Percentiles rank a stretch among this genome's conserved stretches.
phyloP scores from a whole-genome alignment of 2,888 invertebrate species.

The Charanyca ferruginea region DNA sequence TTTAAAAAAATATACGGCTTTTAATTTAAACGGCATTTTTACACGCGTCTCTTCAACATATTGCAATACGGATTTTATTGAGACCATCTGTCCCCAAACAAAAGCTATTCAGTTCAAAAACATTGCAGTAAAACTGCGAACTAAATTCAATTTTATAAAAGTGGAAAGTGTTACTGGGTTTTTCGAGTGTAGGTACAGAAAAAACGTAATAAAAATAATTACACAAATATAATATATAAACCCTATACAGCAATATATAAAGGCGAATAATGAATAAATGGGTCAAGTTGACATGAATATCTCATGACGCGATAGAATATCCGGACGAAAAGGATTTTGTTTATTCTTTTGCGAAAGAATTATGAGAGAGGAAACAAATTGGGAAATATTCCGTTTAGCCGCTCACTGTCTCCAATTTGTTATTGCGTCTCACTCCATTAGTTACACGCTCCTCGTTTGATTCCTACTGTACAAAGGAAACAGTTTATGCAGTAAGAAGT shows the following conservation, averaged over 20 bases:
- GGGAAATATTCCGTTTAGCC: constrained; percentile 76
- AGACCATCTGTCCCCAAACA: constrained; percentile 48
- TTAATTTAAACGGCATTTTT: constrained; percentile 29
- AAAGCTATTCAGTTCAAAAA: constrained; percentile 45
- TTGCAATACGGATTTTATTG: constrained; percentile 41
- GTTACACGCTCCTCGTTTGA: constrained; percentile 69
- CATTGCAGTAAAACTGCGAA: constrained; percentile 34
- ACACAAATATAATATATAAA: constrained; percentile 19
- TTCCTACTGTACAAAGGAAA: constrained; percentile 54
- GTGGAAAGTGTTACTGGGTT: constrained; percentile 26
- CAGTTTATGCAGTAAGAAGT: constrained; percentile 45
- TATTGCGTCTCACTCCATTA: constrained; percentile 76
- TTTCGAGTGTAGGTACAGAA: constrained; percentile 17
- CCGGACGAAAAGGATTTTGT: constrained; percentile 69
- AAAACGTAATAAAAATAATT: constrained; percentile 17
- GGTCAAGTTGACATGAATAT: constrained; percentile 69
- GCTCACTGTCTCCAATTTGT: constrained; percentile 76
- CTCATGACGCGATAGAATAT: constrained; percentile 64
- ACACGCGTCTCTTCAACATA: constrained; percentile 37
- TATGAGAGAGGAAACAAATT: constrained; percentile 73
- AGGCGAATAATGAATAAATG: constrained; percentile 63
- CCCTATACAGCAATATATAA: constrained; percentile 34
- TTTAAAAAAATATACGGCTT: constrained; percentile 1
- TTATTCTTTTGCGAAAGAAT: constrained; percentile 73
- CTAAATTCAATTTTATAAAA: constrained; percentile 54